Percentiles rank a stretch among this genome's conserved stretches.
Evolutionary conservation across 2,888 invertebrate genomes (phyloP).

Genomic region (Agrotis clavis): DNA sequence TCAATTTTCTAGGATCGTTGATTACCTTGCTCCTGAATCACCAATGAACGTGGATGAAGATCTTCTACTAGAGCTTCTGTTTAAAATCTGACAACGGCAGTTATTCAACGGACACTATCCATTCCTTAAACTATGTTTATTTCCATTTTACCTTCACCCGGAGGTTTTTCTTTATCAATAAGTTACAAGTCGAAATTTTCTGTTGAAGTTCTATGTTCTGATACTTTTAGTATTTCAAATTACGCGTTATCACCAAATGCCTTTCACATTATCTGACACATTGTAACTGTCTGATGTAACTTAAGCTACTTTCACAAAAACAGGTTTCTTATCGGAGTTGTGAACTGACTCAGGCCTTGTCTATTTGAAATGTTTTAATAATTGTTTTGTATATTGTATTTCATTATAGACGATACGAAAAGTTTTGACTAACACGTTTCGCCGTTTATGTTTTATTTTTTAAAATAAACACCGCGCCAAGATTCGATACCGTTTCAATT

Average conservation of each 20-base stretch:
- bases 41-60: slow-evolving; percentile 90
- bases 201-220: slow-evolving; percentile 32
- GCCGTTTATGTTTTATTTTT: slow-evolving; percentile 33
- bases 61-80: slow-evolving; percentile 86
- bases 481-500: slow-evolving; percentile 20
- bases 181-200: slow-evolving; percentile 39
- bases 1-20: slow-evolving; percentile 78
- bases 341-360: slow-evolving; percentile 84
- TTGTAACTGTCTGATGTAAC: slow-evolving; percentile 56
- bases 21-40: slow-evolving; percentile 88
- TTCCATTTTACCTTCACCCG: slow-evolving; percentile 29
- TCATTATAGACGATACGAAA: slow-evolving; percentile 47
- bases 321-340: slow-evolving; percentile 82
- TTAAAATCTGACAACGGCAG: slow-evolving; percentile 81
- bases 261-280: slow-evolving; percentile 54
- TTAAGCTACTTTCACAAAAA: slow-evolving; percentile 68
- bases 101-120: slow-evolving; percentile 47
- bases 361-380: slow-evolving; percentile 72
- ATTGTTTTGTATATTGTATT: slow-evolving; percentile 65
- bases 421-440: slow-evolving; percentile 41
- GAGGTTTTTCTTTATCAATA: slow-evolving; percentile 17
- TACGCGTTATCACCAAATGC: slow-evolving; percentile 54
- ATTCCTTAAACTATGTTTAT: slow-evolving; percentile 32
- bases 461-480: slow-evolving; percentile 19
- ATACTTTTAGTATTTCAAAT: slow-evolving; percentile 48